phyloP scores from a whole-genome alignment of 2,888 invertebrate species.

The Agonopterix arenella region DNA sequence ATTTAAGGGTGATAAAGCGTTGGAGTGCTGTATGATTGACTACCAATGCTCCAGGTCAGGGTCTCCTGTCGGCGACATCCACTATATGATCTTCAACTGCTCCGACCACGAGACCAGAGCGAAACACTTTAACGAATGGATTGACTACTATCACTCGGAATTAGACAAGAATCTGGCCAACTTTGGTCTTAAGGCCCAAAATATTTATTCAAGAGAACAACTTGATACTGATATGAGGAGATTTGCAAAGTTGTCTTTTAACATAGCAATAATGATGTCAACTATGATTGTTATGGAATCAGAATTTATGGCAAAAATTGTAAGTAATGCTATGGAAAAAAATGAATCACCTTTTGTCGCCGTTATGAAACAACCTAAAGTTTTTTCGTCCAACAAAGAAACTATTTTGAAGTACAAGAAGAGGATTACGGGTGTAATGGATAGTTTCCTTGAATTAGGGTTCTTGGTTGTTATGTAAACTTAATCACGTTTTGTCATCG shows the following conservation, averaged over 20 bases:
- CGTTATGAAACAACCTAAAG: neutral
- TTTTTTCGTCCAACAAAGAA: neutral
- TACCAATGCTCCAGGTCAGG: constrained; percentile 29
- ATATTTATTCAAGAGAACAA: constrained; percentile 23
- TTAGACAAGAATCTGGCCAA: constrained; percentile 21
- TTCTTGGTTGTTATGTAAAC: constrained; percentile 3
- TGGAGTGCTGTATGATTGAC: constrained; percentile 32
- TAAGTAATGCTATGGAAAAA: neutral
- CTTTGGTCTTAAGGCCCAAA: constrained; percentile 21
- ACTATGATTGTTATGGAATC: constrained; percentile 16
- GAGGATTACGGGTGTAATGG: constrained; percentile 21
- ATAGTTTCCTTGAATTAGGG: constrained; percentile 22
- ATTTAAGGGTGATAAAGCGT: constrained; percentile 25
- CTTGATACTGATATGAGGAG: constrained; percentile 26
- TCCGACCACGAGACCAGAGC: constrained; percentile 28
- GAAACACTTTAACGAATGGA: constrained; percentile 26
- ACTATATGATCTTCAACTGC: constrained; percentile 34
- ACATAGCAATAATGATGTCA: constrained; percentile 15
- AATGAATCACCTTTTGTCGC: too few species aligned
- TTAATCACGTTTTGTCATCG: too few species aligned
- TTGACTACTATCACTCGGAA: constrained; percentile 26
- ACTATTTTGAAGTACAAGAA: constrained; percentile 11
- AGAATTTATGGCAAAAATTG: constrained; percentile 16
- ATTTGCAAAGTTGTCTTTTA: constrained; percentile 20
- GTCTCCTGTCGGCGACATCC: constrained; percentile 29